phyloP scores from a whole-genome alignment of 2,888 invertebrate species.

The Cerastoderma edule region DNA sequence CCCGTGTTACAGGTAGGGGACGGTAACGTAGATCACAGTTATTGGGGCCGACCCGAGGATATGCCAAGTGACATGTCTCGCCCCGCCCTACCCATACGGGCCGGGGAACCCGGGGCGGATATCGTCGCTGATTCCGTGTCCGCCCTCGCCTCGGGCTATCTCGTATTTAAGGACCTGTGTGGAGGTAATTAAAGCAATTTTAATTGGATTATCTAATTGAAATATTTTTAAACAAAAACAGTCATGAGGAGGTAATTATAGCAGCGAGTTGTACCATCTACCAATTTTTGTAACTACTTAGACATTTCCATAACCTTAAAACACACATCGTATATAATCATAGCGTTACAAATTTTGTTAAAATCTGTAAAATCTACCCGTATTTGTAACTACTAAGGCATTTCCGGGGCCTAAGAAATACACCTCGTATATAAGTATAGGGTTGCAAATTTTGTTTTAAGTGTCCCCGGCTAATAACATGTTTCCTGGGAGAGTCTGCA shows the following conservation, averaged over 20 bases:
- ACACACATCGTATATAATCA: too few species aligned
- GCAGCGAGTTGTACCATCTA: too few species aligned
- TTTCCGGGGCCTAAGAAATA: too few species aligned
- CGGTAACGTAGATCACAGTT: conserved; percentile 86
- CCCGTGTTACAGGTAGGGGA: conserved; percentile 48
- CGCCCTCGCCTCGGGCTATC: conserved; percentile 83
- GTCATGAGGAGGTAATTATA: not conserved
- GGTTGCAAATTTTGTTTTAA: too few species aligned
- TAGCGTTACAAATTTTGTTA: too few species aligned
- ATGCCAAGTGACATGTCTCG: conserved; percentile 84
- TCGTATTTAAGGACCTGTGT: conserved; percentile 64
- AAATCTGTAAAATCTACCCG: too few species aligned
- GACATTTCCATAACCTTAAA: too few species aligned
- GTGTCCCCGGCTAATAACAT: too few species aligned
- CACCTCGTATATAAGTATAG: too few species aligned
- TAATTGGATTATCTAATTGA: not conserved
- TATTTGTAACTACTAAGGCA: not conserved
- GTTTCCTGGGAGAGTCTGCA: too few species aligned
- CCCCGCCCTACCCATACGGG: conserved; percentile 86
- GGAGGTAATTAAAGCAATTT: conserved; percentile 37
- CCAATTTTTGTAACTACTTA: too few species aligned
- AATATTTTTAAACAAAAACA: too few species aligned
- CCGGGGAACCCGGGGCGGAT: conserved; percentile 86
- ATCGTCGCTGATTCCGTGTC: conserved; percentile 87
- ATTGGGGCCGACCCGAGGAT: conserved; percentile 87